Percentiles rank a stretch among this genome's conserved stretches.
These are phyloP conservation scores for Morinoia aosen DNA, from an alignment of 2,888 invertebrate genomes.

Conservation along the genomic window DNA sequence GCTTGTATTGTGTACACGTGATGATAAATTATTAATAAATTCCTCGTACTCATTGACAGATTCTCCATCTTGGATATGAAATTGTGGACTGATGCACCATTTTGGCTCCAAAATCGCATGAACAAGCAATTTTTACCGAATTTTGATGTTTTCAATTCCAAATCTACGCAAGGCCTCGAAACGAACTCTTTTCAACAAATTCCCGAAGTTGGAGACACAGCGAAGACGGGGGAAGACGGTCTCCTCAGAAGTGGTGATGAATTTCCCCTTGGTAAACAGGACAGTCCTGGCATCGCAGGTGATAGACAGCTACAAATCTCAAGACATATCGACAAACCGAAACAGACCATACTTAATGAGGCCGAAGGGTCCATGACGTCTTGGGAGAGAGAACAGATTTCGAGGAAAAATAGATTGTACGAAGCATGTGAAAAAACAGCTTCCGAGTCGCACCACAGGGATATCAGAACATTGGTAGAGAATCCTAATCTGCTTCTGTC, in stretches of 20 bases:
- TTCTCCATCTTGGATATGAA: neutral
- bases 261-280: neutral
- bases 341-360: neutral
- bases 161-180: no score
- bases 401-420: neutral
- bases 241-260: neutral
- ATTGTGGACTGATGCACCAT: neutral
- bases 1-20: no score
- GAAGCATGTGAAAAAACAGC: neutral
- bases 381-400: neutral
- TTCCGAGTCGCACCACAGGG: neutral
- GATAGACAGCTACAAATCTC: neutral
- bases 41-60: neutral
- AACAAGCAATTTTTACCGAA: no score
- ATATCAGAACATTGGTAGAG: conserved; percentile 54
- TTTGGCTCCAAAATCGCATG: neutral
- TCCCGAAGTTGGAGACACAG: no score
- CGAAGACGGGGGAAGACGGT: neutral
- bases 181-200: no score
- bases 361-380: neutral
- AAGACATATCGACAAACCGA: neutral
- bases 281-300: neutral
- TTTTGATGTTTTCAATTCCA: no score
- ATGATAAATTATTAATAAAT: neutral
- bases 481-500: conserved; percentile 73